These are phyloP conservation scores for Melospiza melodia DNA, from an alignment of 2,113 vertebrate species.

Conservation along the genomic window DNA sequence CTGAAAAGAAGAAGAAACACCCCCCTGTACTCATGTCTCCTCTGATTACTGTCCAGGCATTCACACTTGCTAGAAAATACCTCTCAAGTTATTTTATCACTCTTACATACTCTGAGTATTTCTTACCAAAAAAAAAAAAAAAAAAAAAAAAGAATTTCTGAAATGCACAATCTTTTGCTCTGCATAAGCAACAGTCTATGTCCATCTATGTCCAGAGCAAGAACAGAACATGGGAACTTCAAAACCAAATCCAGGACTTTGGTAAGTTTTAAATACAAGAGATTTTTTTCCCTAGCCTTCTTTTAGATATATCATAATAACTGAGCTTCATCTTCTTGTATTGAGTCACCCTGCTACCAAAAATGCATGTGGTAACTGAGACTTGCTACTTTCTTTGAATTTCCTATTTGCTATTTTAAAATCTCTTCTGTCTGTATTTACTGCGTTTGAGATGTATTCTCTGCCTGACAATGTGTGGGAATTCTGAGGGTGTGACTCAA, in stretches of 20 bases:
- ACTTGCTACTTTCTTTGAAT: neutral
- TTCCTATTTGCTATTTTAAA: constrained; percentile 10
- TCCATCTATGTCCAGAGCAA: accelerated
- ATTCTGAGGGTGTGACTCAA: neutral
- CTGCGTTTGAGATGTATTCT: neutral
- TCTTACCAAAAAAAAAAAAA: neutral
- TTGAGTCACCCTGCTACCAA: neutral
- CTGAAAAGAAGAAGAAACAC: neutral
- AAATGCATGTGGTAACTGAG: neutral
- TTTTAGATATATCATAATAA: neutral
- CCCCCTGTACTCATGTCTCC: neutral
- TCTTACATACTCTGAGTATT: neutral
- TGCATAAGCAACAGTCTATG: accelerated
- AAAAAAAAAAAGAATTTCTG: neutral
- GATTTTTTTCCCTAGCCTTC: neutral
- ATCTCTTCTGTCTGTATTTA: neutral
- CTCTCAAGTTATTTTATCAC: neutral
- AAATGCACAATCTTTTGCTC: neutral
- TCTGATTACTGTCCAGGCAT: neutral
- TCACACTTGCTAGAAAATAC: neutral
- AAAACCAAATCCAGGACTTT: neutral
- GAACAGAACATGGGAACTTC: neutral
- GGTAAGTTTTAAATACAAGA: neutral
- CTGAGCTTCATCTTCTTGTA: neutral
- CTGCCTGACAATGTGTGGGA: neutral